A percentile compares a stretch with the other conserved stretches of the same genome.
Evolutionary conservation across 1,140 invertebrate species (phyloP).

Genomic region (Cydia strobilella): DNA sequence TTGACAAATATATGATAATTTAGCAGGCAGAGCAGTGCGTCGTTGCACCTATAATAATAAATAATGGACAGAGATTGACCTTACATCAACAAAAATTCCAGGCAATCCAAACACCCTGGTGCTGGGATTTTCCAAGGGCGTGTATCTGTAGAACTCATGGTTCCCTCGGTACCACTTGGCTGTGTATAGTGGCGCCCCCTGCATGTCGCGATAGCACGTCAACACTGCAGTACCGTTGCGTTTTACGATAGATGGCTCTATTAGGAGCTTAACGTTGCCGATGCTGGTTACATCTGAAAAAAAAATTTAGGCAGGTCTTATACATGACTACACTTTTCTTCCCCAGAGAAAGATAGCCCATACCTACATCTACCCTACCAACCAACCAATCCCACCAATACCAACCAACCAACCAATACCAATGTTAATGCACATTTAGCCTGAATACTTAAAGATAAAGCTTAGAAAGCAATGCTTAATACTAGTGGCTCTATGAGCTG

Average conservation of each 20-base stretch:
- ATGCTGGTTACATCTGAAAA: slow-evolving; percentile 70
- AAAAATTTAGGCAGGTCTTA: not conserved
- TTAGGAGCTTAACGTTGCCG: slow-evolving; percentile 76
- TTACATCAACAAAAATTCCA: slow-evolving; percentile 89
- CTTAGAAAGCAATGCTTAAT: too few species aligned
- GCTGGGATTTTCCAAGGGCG: slow-evolving; percentile 84
- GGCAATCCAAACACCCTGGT: slow-evolving; percentile 86
- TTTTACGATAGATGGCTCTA: slow-evolving; percentile 82
- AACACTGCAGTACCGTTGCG: slow-evolving; percentile 84
- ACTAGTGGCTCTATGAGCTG: too few species aligned
- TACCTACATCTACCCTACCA: too few species aligned
- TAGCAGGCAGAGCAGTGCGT: not conserved
- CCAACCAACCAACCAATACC: too few species aligned
- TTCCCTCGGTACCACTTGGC: slow-evolving; percentile 79
- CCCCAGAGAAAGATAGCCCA: too few species aligned
- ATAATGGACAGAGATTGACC: slow-evolving; percentile 49
- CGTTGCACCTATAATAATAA: not conserved
- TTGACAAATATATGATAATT: not conserved
- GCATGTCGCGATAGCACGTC: slow-evolving; percentile 87
- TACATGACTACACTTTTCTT: too few species aligned
- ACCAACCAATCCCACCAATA: too few species aligned
- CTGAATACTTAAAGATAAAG: too few species aligned
- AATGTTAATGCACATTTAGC: too few species aligned
- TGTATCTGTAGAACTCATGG: slow-evolving; percentile 89
- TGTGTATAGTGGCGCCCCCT: slow-evolving; percentile 87